Percentiles rank a stretch among this genome's conserved stretches.
Evolutionary conservation across 2,888 invertebrate species (phyloP).

Genomic region (Sinohyriopsis cumingii): DNA sequence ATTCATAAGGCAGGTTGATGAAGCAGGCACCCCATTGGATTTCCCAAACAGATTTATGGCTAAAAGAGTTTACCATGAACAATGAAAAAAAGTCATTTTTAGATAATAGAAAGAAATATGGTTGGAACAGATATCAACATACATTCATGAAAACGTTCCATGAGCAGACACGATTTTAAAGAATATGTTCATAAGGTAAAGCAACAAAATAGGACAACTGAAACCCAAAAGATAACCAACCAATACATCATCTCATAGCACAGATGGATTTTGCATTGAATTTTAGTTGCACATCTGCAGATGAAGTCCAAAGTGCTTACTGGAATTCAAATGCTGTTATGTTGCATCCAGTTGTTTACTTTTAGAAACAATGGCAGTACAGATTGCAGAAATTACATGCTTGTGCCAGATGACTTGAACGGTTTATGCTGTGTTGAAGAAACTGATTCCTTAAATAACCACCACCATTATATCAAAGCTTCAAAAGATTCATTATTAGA

Average conservation of each 20-base stretch:
- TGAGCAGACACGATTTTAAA: slow-evolving; percentile 15
- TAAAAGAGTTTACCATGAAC: slow-evolving; percentile 1
- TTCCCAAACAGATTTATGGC: neutral
- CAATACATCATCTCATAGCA: slow-evolving; percentile 15
- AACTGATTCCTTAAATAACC: slow-evolving; percentile 16
- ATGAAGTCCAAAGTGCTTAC: slow-evolving; percentile 35
- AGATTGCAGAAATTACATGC: slow-evolving; percentile 18
- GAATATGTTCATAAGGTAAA: slow-evolving; percentile 14
- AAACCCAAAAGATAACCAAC: slow-evolving; percentile 22
- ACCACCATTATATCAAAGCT: neutral
- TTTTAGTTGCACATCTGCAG: slow-evolving; percentile 7
- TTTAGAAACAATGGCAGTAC: slow-evolving; percentile 2
- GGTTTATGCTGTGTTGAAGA: slow-evolving; percentile 19
- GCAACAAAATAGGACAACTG: slow-evolving; percentile 18
- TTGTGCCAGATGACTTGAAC: slow-evolving; percentile 28
- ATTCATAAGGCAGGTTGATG: slow-evolving; percentile 1
- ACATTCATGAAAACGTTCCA: slow-evolving; percentile 5
- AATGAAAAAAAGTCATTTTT: slow-evolving; percentile 21
- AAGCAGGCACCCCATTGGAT: neutral
- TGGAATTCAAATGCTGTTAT: slow-evolving; percentile 31
- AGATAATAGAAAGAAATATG: slow-evolving; percentile 13
- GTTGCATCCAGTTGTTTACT: slow-evolving; percentile 35
- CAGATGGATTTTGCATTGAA: slow-evolving; percentile 41
- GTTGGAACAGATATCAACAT: slow-evolving; percentile 10
- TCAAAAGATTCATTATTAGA: slow-evolving; percentile 28